Base-by-base conservation (phyloP, 2,888 invertebrate genomes). In the Leucoma salicis region DNA sequence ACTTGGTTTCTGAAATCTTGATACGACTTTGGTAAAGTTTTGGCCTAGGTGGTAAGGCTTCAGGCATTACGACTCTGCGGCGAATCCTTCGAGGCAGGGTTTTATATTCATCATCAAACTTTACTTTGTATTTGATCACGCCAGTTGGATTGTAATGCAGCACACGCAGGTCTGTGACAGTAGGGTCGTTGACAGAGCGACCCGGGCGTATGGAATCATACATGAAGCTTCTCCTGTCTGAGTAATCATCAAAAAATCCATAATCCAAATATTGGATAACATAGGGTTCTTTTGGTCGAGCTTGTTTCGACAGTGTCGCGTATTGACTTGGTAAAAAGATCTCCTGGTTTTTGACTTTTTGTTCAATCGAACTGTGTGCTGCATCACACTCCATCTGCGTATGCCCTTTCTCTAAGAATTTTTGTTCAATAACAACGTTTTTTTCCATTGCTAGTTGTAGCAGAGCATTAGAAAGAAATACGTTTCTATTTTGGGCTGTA, bases 141-240 rank as follows among this genome's bases (percentile, higher is more conserved):
- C 29, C 29, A 29, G 2, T 13, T 2, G 4, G 11, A 2, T 14
- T 11, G 7, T 32, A 32, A 1, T 2, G n/a, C 13, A 32, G n/a
- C 12, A 16, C 32, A 12, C 33, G 25, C 14, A 42, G 8, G n/a
- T 37, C 35, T 13, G 31, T 31, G 24, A 42, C 37, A 7, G 5
- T 15, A 29, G 37, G 33, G 31, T 42, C 42, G 0, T 36, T 32
- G 13, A 37, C 34, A 16, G 7, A 33, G 15, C 29, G 21, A 12
- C 42, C 42, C 11, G 33, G 37, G 16, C 42, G 31, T 12, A 42
- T 42, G n/a, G 42, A 31, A 1, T 16, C 16, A 25, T 25, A 25
- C 5, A 7, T 2, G 6, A 16, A 16, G 3, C 16, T 4, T 16
- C 6, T 16, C 8, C 6, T 16, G 16, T 16, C 6, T 16, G 16